Evolutionary conservation across 2,797 vertebrate species (phyloP).

Genomic region (Chelonia mydas): DNA sequence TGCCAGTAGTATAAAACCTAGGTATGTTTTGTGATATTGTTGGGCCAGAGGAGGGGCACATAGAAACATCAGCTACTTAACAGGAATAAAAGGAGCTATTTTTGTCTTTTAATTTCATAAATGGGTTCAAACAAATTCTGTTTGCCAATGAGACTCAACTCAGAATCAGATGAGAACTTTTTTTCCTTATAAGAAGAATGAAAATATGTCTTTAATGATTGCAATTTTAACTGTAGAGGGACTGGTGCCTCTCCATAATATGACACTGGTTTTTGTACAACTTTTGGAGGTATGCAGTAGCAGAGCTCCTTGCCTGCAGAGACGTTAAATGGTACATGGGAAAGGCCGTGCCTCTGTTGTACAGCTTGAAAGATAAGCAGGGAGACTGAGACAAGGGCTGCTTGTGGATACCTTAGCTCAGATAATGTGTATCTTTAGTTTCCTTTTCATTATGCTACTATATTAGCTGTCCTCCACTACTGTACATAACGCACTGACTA

Average conservation of each 20-base stretch:
- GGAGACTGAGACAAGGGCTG: not conserved
- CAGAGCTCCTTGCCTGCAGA: not conserved
- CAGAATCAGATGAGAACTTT: not conserved
- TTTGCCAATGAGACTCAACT: not conserved
- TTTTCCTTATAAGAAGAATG: not conserved
- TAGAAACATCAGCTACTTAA: accelerated
- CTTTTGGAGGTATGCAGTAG: not conserved
- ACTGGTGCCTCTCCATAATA: not conserved
- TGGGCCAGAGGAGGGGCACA: not conserved
- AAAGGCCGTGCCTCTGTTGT: not conserved
- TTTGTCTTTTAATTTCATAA: not conserved
- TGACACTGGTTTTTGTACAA: not conserved
- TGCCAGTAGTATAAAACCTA: not conserved
- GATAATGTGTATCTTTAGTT: not conserved
- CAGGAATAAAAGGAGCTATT: not conserved
- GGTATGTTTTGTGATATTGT: not conserved
- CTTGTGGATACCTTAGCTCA: not conserved
- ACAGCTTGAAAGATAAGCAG: not conserved
- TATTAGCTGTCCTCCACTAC: not conserved
- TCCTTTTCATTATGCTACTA: not conserved
- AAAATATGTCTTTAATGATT: not conserved
- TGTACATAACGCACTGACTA: not conserved
- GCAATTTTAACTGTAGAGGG: not conserved
- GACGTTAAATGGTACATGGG: not conserved
- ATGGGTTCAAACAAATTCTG: not conserved